Evolutionary conservation across 2,113 vertebrate species (phyloP), one percentile per base, ranked within the genome.

Genomic region (Chionodraco myersi): DNA sequence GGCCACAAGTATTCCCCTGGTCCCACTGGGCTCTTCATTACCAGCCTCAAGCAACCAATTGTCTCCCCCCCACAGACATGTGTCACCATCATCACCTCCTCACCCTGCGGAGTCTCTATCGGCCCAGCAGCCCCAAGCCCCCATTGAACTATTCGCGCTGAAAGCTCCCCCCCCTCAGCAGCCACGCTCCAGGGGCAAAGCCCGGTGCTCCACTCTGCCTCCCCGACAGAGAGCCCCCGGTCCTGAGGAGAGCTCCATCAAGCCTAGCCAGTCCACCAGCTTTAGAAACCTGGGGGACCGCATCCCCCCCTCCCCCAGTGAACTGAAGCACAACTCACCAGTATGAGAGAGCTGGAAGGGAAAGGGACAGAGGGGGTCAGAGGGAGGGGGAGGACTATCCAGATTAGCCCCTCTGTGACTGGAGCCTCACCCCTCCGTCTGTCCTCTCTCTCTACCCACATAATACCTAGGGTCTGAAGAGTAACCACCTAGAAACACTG

Each of bases 201-300:
- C 63, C 41, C 88, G 93, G 51, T 93, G 93, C 86, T 88, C 91
- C 86, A 95, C 94, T 30, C 87, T 95, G 63, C 94, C 94, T 78
- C 71, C 91, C 4, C 88, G 91, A 71, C 89, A 89, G 59, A 91
- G 87, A 87, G 82, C 66, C 13, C 80, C 88, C 0, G 84, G 75
- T 53, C 47, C 87, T 0, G 91, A 79, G 61, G 92, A 90, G 72
- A 70, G 11, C 26, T 18, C 80, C 36, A 63, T 70, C 79, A 93
- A 88, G 79, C 84, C 93, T 44, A 94, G 91, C 74, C 93, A 94
- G 12, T 95, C 93, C 47, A 91, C 89, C 80, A 94, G 91, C 87
- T 94, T 93, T n/a, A 85, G 91, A 26, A 84, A 91, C 72, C 86
- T 93, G 79, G 91, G 59, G 56, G 91, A 88, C 58, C 72, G 58